phyloP scores from a whole-genome alignment of 2,888 invertebrate species.

The Alloplasta piceator region DNA sequence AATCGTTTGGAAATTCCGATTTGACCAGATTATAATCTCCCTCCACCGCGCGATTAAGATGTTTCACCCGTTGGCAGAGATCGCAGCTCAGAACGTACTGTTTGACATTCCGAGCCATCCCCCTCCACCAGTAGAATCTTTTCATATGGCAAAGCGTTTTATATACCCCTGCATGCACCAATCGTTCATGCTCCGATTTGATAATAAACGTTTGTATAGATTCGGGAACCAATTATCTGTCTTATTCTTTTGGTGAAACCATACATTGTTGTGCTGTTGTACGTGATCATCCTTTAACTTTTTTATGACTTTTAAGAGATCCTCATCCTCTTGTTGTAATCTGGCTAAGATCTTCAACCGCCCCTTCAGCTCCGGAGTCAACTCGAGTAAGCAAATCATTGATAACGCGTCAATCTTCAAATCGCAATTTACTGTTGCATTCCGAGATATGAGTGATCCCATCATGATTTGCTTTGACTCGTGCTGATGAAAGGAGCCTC shows the following conservation, averaged over 20 bases:
- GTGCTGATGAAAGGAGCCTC: slow-evolving; percentile 15
- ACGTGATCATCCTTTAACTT: not conserved
- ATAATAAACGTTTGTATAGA: not conserved
- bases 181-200: slow-evolving; percentile 2
- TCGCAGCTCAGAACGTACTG: slow-evolving; percentile 3
- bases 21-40: slow-evolving; percentile 13
- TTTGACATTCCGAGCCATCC: slow-evolving; percentile 20
- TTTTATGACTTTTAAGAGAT: not conserved
- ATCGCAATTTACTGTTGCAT: not conserved
- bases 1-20: slow-evolving; percentile 7
- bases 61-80: slow-evolving; percentile 27
- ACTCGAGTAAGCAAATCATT: not conserved
- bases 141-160: slow-evolving; percentile 23
- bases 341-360: not conserved
- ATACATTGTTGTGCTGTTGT: not conserved
- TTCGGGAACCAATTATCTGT: slow-evolving; percentile 13
- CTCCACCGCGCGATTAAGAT: not conserved
- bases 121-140: slow-evolving; percentile 33
- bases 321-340: not conserved
- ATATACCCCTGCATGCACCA: slow-evolving; percentile 21
- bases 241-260: not conserved
- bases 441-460: not conserved
- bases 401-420: not conserved
- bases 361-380: not conserved
- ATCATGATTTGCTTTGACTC: slow-evolving; percentile 23